Evolutionary conservation across 2,888 invertebrate genomes (phyloP).

Genomic region (Pyrgus malvae): DNA sequence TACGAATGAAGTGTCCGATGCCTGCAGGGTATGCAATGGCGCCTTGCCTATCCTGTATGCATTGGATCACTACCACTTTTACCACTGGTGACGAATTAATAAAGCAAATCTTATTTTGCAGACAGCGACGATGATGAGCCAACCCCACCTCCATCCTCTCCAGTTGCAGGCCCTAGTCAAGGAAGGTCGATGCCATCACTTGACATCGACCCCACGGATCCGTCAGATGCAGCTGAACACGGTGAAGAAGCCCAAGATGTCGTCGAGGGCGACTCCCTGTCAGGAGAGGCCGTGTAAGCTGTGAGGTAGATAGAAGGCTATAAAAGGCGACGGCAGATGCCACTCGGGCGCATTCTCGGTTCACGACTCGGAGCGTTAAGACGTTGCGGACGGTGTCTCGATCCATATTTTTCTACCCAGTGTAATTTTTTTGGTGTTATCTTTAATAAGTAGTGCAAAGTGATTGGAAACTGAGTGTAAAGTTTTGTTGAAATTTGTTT

Average conservation of each 20-base stretch:
- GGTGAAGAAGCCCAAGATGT: not conserved
- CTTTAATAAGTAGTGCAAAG: not conserved
- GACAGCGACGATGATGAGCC: not conserved
- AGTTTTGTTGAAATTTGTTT: not conserved
- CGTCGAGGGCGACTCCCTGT: conserved; percentile 1
- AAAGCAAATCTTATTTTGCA: not conserved
- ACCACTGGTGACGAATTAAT: not conserved
- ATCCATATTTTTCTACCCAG: not conserved
- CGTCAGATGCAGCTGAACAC: not conserved
- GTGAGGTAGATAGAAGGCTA: not conserved
- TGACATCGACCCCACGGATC: not conserved
- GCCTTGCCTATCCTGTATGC: not conserved
- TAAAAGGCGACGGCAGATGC: not conserved
- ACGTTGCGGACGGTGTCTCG: not conserved
- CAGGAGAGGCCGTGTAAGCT: conserved; percentile 1
- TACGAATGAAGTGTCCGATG: not conserved
- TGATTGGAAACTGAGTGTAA: not conserved
- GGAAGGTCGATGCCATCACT: not conserved
- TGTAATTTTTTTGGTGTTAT: not conserved
- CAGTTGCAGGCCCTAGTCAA: not conserved
- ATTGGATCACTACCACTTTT: not conserved
- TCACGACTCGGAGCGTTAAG: not conserved
- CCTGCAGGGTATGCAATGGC: not conserved
- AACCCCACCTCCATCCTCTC: not conserved
- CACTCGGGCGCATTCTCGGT: not conserved